Evolutionary conservation across 2,113 vertebrate species (phyloP).

Genomic region (Microtus pennsylvanicus): DNA sequence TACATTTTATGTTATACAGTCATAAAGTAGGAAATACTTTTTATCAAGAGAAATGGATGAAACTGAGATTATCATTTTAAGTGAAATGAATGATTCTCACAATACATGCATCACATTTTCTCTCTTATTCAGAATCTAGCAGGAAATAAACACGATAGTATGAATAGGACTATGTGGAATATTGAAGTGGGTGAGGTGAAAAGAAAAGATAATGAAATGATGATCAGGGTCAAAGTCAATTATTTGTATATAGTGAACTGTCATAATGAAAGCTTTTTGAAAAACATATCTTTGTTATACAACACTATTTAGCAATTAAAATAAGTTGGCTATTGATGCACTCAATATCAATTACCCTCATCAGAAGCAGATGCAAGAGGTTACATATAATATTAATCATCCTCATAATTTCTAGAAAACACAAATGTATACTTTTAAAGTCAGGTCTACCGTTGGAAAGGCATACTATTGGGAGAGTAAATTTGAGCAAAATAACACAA

Average conservation of each 20-base stretch:
- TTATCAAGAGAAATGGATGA: not conserved
- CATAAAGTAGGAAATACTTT: not conserved
- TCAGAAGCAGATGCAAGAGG: not conserved
- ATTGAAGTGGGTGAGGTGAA: not conserved
- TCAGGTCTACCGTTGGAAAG: not conserved
- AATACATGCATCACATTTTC: not conserved
- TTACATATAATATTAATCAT: not conserved
- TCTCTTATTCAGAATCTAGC: not conserved
- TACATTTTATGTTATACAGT: not conserved
- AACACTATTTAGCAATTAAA: not conserved
- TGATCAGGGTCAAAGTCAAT: not conserved
- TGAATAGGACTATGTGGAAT: not conserved
- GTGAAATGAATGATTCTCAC: not conserved
- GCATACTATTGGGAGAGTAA: not conserved
- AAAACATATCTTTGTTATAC: not conserved
- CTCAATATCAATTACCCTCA: not conserved
- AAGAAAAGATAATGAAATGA: not conserved
- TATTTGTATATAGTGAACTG: not conserved
- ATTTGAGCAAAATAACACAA: not conserved
- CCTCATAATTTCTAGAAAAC: not conserved
- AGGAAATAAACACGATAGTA: not conserved
- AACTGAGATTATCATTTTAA: not conserved
- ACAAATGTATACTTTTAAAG: not conserved
- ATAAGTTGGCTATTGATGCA: not conserved
- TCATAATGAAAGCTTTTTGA: not conserved